phyloP scores from a whole-genome alignment of 2,888 invertebrate genomes.

The Drosophila quasianomalipes region DNA sequence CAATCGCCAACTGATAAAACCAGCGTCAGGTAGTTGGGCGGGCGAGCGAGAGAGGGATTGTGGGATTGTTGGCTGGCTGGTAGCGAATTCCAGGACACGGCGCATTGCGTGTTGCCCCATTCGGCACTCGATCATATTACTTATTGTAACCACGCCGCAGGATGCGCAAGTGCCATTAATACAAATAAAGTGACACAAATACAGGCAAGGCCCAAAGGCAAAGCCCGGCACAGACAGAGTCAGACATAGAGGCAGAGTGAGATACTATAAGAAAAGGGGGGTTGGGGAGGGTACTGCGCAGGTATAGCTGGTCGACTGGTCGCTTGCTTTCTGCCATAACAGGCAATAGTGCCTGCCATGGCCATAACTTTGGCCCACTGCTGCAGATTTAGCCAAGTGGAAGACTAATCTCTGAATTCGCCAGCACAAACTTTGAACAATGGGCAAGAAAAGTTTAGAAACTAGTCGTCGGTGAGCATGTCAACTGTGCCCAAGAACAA shows the following conservation, averaged over 20 bases:
- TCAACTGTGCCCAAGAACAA: constrained; percentile 75
- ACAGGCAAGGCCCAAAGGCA: constrained; percentile 42
- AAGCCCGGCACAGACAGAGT: not conserved
- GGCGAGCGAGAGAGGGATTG: not conserved
- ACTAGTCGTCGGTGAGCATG: constrained; percentile 76
- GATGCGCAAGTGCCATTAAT: constrained; percentile 80
- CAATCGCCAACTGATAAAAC: constrained; percentile 35
- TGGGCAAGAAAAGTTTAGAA: constrained; percentile 73
- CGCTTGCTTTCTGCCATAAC: constrained; percentile 52
- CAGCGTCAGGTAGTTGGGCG: constrained; percentile 1
- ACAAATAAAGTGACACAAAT: constrained; percentile 80
- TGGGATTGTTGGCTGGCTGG: not conserved
- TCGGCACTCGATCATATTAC: constrained; percentile 78
- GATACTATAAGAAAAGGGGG: not conserved
- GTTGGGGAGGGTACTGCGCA: constrained; percentile 34
- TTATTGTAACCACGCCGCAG: constrained; percentile 77
- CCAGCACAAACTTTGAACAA: constrained; percentile 74
- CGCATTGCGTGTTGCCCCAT: constrained; percentile 31
- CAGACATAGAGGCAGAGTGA: not conserved
- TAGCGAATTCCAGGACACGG: constrained; percentile 6
- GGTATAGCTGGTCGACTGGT: constrained; percentile 49
- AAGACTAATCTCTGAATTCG: constrained; percentile 80
- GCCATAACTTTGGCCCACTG: constrained; percentile 73
- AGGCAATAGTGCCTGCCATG: constrained; percentile 37
- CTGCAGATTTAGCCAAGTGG: constrained; percentile 79